These are phyloP conservation scores for Chelmon rostratus DNA, from an alignment of 2,797 vertebrate genomes.

Conservation along the genomic window DNA sequence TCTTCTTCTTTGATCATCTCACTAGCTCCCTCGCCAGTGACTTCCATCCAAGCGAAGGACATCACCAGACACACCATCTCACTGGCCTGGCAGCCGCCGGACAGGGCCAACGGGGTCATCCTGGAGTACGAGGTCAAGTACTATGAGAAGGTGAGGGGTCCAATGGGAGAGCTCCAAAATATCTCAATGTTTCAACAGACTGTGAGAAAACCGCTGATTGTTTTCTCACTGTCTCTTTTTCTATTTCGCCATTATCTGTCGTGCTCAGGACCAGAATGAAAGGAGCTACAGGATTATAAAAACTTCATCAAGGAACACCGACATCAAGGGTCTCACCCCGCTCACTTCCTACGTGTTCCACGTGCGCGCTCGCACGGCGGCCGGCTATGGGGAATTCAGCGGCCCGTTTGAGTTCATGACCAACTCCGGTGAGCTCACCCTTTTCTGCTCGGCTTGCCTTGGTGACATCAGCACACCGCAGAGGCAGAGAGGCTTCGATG, in stretches of 20 bases:
- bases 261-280: slow-evolving; percentile 94
- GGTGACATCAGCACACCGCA: slow-evolving; percentile 18
- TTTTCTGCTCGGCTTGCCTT: neutral
- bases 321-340: slow-evolving; percentile 96
- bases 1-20: slow-evolving; percentile 39
- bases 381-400: slow-evolving; percentile 97
- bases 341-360: slow-evolving; percentile 97
- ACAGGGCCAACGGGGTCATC: slow-evolving; percentile 96
- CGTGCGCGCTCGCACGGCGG: slow-evolving; percentile 94
- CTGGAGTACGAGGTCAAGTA: slow-evolving; percentile 99
- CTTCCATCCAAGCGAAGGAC: slow-evolving; percentile 95
- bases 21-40: slow-evolving; percentile 94
- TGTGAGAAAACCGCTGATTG: neutral
- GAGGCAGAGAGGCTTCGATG: neutral
- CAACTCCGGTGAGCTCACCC: slow-evolving; percentile 91
- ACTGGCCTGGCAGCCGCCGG: slow-evolving; percentile 94
- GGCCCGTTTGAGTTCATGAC: slow-evolving; percentile 96
- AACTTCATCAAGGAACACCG: slow-evolving; percentile 91
- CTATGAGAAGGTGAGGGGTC: slow-evolving; percentile 93
- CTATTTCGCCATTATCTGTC: neutral
- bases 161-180: slow-evolving; percentile 3
- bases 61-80: slow-evolving; percentile 97
- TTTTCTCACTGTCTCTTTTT: slow-evolving; percentile 3
- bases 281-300: slow-evolving; percentile 97
- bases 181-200: neutral